Evolutionary conservation across 23 tunicate genomes (phyloP), one percentile per base, ranked within the genome.

Genomic region (Clavelina lepadiformis): DNA sequence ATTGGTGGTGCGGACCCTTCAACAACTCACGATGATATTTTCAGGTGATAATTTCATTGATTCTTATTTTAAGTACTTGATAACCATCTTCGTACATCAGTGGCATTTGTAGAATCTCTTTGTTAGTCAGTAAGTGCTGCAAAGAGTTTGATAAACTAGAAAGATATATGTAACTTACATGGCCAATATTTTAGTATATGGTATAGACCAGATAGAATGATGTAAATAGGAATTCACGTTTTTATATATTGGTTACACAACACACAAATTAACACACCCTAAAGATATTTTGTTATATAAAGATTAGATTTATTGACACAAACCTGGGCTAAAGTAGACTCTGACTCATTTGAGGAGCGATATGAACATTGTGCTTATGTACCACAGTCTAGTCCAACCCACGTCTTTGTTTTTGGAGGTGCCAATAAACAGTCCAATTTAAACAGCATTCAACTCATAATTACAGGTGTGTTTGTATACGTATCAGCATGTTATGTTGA

Each of bases 1-100:
- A 25, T 86, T 20, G 97, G 97, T 20, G 97, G 97, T 0, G 97
- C 97, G 5, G 81, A 89, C 47, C 97, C 97, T 29, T 74, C 82
- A 31, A 33, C 79, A 0, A 57, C 83, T 3, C 75, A 67, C 67
- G 61, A 55, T 33, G 97, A 89, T 50, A 56, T 89, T 18, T 75
- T 60, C 78, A 78, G 80, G 95, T 86, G 33, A 59, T 28, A 56
- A 15, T 11, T 11, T 11, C 28, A 28, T 2, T 0, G n/a, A 46
- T 0, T 19, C 51, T 19, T 46, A 20, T 46, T 46, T 0, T 46
- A 46, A n/a, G n/a, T 20, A 19, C 0, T 20, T 0, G 0, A 46
- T n/a, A n/a, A n/a, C n/a, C n/a, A n/a, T n/a, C n/a, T n/a, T n/a
- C n/a, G n/a, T n/a, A n/a, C n/a, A n/a, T n/a, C n/a, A n/a, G n/a